These are phyloP conservation scores for Xiphorhynchus erythropygius DNA, from an alignment of 2,797 vertebrate species.

Conservation along the genomic window DNA sequence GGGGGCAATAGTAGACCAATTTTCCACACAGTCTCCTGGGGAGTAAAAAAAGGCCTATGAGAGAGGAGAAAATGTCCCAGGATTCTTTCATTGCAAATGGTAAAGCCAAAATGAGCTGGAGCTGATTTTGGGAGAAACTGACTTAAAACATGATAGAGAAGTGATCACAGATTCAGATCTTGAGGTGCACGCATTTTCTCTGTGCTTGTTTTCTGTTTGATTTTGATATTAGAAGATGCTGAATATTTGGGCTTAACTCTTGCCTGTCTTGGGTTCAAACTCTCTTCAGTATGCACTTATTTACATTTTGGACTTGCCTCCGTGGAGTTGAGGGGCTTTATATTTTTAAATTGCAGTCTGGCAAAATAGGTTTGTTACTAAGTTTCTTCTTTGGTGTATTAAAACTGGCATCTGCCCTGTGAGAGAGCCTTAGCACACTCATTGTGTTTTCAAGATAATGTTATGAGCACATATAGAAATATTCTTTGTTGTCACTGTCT, in stretches of 20 bases:
- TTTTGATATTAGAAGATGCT: neutral
- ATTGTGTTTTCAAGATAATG: neutral
- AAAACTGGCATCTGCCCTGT: neutral
- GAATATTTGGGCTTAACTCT: neutral
- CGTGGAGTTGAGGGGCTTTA: neutral
- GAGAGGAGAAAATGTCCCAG: neutral
- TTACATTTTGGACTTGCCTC: neutral
- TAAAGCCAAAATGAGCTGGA: neutral
- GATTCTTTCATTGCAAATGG: neutral
- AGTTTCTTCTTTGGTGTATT: neutral
- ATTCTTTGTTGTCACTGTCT: neutral
- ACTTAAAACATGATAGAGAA: neutral
- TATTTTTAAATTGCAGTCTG: neutral
- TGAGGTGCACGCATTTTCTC: neutral
- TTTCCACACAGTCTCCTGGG: neutral
- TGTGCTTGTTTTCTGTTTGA: neutral
- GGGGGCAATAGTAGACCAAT: accelerated
- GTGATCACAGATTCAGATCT: neutral
- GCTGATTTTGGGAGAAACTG: neutral
- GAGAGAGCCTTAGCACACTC: neutral
- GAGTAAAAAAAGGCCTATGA: neutral
- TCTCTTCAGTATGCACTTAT: neutral
- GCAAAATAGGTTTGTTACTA: neutral
- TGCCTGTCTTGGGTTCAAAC: neutral
- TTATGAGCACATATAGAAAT: neutral